Conservation (phyloP, 2,888 invertebrate species). For the Corbicula japonica region DNA sequence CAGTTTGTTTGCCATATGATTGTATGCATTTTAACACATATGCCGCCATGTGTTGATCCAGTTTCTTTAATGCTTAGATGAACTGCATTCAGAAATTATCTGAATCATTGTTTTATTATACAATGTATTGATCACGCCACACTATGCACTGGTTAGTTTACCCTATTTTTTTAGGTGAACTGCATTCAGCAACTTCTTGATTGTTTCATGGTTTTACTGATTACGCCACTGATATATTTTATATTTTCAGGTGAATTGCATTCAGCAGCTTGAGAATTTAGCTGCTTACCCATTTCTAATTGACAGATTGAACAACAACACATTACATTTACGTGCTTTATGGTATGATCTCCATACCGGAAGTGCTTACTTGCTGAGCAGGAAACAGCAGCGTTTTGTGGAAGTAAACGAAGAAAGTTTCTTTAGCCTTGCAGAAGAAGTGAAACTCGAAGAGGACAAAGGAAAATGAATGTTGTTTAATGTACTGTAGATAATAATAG, state of each 20-base stretch:
- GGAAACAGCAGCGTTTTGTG: conserved; percentile 94
- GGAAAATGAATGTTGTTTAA: too few species aligned
- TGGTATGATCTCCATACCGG: conserved; percentile 99
- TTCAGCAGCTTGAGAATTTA: conserved; percentile 96
- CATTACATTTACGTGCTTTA: conserved; percentile 95
- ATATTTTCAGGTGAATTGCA: conserved; percentile 91
- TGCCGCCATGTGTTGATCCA: too few species aligned
- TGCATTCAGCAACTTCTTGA: conserved; percentile 1
- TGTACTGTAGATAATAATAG: too few species aligned
- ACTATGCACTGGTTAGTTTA: too few species aligned
- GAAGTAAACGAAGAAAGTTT: conserved; percentile 92
- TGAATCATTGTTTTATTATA: too few species aligned
- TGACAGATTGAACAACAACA: conserved; percentile 92
- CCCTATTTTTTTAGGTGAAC: too few species aligned
- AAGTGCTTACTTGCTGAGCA: conserved; percentile 97
- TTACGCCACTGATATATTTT: neutral
- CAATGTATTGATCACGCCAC: too few species aligned
- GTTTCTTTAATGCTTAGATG: too few species aligned
- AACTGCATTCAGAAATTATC: too few species aligned
- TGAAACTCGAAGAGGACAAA: too few species aligned
- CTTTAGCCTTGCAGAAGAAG: conserved; percentile 63
- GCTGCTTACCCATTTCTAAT: conserved; percentile 97
- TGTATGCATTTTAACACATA: too few species aligned
- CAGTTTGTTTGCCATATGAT: too few species aligned
- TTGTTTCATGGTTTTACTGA: neutral